These are phyloP conservation scores for Sminthopsis crassicaudata DNA, from an alignment of 2,113 vertebrate genomes.

Conservation along the genomic window DNA sequence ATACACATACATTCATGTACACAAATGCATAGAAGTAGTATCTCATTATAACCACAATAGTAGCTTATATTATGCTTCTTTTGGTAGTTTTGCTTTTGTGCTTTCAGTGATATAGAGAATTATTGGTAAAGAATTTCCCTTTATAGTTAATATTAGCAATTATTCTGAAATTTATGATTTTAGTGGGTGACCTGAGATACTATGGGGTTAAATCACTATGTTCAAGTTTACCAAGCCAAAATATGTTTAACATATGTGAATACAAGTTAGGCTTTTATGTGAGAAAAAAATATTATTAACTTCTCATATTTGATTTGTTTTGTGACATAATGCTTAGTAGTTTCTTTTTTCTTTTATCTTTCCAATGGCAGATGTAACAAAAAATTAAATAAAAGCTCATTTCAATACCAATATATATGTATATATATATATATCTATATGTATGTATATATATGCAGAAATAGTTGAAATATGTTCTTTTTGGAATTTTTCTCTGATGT, in stretches of 20 bases:
- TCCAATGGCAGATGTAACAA: background rate
- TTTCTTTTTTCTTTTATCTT: background rate
- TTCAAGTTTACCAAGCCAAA: too few species aligned
- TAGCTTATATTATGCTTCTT: background rate
- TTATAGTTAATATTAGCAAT: background rate
- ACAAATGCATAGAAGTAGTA: background rate
- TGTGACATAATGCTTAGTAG: background rate
- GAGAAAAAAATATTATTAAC: background rate
- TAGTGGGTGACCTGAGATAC: background rate
- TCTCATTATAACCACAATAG: background rate
- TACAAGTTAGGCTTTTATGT: background rate
- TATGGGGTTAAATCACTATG: too few species aligned
- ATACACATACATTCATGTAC: too few species aligned
- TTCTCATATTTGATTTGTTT: background rate
- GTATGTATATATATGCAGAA: background rate
- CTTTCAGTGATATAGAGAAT: background rate
- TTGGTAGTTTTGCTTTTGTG: background rate
- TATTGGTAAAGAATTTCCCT: background rate
- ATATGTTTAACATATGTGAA: background rate
- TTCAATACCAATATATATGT: background rate
- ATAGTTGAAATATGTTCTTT: slow-evolving; percentile 46
- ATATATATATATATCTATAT: too few species aligned
- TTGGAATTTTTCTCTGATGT: slow-evolving; percentile 42
- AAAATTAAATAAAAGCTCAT: background rate
- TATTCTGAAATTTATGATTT: background rate